Percentiles rank a stretch among this genome's conserved stretches.
phyloP scores from a whole-genome alignment of 2,888 invertebrate genomes.

The Altica lythri region DNA sequence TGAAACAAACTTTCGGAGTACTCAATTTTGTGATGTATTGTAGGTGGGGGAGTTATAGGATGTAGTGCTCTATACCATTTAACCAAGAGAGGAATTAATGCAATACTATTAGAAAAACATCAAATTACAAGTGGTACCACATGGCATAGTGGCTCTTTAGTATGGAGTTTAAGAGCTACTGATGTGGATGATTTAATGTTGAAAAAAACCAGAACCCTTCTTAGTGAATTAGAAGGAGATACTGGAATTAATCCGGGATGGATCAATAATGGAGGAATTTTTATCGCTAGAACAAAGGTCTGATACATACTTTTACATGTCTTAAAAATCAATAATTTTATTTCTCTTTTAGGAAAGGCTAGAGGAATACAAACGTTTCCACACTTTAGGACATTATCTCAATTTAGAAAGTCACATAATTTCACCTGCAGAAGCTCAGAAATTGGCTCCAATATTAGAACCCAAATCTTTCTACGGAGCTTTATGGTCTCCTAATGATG shows the following conservation, averaged over 20 bases:
- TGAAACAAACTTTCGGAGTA: too few species aligned
- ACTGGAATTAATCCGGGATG: conserved; percentile 83
- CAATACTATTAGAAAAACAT: conserved; percentile 40
- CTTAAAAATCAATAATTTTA: conserved; percentile 22
- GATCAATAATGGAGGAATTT: conserved; percentile 88
- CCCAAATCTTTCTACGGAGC: conserved; percentile 75
- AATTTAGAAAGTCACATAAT: conserved; percentile 78
- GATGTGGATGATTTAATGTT: conserved; percentile 85
- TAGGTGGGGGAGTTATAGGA: conserved; percentile 44
- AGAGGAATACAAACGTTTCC: conserved; percentile 81
- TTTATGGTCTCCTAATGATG: conserved; percentile 79
- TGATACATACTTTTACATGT: not conserved
- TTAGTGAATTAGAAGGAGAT: conserved; percentile 74
- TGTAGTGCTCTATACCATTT: conserved; percentile 44
- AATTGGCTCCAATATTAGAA: conserved; percentile 78
- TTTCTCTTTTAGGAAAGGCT: conserved; percentile 66
- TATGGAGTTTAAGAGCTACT: conserved; percentile 70
- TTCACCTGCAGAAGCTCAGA: conserved; percentile 72
- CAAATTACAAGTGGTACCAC: conserved; percentile 44
- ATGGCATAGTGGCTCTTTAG: conserved; percentile 44
- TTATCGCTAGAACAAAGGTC: conserved; percentile 75
- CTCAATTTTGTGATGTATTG: conserved; percentile 8
- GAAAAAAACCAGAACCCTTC: conserved; percentile 69
- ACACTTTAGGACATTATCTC: conserved; percentile 78
- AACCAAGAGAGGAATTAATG: conserved; percentile 41